Conservation (phyloP, 2,888 invertebrate genomes). For the Anthophora plumipes region DNA sequence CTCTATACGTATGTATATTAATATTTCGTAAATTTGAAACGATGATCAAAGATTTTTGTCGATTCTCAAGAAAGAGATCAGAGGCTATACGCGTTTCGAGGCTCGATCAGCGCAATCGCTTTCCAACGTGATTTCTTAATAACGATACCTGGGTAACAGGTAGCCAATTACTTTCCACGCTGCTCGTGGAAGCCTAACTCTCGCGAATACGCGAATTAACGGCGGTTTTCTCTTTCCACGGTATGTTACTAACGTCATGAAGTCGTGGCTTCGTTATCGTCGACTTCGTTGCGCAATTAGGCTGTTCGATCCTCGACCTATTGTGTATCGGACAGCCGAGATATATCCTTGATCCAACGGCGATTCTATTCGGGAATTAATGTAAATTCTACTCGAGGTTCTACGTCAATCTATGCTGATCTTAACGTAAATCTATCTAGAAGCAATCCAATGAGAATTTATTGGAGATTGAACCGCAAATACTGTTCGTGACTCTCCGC, state of each 20-base stretch:
- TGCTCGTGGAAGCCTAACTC: constrained; percentile 4
- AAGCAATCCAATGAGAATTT: too few species aligned
- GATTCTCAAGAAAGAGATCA: not conserved
- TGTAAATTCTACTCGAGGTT: not conserved
- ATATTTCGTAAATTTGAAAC: not conserved
- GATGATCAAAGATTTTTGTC: not conserved
- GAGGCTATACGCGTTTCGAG: not conserved
- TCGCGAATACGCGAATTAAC: constrained; percentile 22
- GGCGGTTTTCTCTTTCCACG: constrained; percentile 41
- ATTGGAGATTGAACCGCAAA: not conserved
- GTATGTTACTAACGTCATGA: constrained; percentile 13
- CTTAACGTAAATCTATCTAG: not conserved
- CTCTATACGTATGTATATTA: not conserved
- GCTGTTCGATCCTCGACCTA: constrained; percentile 12
- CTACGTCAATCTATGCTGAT: not conserved
- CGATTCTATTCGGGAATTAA: not conserved
- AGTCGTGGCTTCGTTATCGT: constrained; percentile 45
- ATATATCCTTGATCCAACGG: not conserved
- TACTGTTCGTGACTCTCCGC: not conserved
- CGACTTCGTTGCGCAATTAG: constrained; percentile 32
- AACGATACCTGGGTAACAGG: constrained; percentile 44
- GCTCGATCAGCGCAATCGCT: not conserved
- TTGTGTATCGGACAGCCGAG: constrained; percentile 2
- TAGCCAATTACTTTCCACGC: constrained; percentile 42
- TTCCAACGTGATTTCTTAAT: constrained; percentile 33